Evolutionary conservation across 2,113 vertebrate species (phyloP).

Genomic region (Bombycilla garrulus): DNA sequence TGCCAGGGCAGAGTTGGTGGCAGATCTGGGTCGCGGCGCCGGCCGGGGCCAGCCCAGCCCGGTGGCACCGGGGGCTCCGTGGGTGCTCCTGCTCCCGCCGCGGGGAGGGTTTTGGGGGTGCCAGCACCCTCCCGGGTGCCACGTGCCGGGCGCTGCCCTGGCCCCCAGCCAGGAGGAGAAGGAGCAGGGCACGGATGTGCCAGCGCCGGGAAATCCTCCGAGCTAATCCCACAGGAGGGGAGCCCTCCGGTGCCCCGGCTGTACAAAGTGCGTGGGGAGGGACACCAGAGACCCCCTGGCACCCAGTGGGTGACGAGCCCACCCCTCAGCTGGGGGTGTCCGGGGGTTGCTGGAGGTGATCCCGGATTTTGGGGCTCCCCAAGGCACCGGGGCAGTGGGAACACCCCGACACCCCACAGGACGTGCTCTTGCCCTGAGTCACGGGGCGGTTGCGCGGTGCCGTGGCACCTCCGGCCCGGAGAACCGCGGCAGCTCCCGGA

Average conservation of each 20-base stretch:
- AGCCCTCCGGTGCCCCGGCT: neutral
- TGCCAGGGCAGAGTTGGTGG: neutral
- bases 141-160: neutral
- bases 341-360: neutral
- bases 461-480: neutral
- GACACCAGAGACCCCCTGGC: neutral
- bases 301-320: rapidly evolving
- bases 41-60: neutral
- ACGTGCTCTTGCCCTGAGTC: neutral
- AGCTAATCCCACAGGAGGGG: neutral
- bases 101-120: neutral
- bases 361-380: neutral
- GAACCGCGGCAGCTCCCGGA: neutral
- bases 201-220: neutral
- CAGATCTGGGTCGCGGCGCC: neutral
- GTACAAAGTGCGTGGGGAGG: neutral
- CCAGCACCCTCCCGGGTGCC: neutral
- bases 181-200: neutral
- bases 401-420: neutral
- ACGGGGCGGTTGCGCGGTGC: neutral
- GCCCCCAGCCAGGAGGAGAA: neutral
- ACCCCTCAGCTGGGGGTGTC: neutral
- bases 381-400: neutral
- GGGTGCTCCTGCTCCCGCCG: neutral
- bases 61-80: rapidly evolving